These are phyloP conservation scores for Scrobipalpa costella DNA, from an alignment of 2,888 invertebrate species.

Conservation along the genomic window DNA sequence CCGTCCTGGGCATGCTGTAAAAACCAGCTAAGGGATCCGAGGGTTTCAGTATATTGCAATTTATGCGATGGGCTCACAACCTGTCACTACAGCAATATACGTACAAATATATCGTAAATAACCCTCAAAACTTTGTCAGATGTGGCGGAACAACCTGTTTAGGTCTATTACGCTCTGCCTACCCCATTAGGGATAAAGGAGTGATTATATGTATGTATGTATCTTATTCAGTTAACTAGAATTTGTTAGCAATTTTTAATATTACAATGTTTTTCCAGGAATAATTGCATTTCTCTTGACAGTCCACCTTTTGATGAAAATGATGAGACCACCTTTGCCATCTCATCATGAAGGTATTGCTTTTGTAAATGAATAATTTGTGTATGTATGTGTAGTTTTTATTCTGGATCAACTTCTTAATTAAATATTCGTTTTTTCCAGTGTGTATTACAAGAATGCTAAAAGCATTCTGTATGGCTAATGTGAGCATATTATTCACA, in stretches of 20 bases:
- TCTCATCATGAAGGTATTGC: slow-evolving; percentile 46
- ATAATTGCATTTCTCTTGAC: slow-evolving; percentile 55
- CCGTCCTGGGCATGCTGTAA: no score
- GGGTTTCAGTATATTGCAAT: no score
- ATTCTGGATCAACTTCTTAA: background rate
- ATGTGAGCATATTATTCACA: slow-evolving; percentile 81
- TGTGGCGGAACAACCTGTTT: no score
- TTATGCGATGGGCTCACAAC: no score
- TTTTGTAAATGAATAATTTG: background rate
- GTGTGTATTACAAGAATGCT: slow-evolving; percentile 59
- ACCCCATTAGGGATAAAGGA: no score
- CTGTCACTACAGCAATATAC: no score
- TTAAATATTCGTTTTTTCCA: slow-evolving; percentile 39
- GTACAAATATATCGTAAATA: no score
- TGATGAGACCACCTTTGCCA: slow-evolving; percentile 38
- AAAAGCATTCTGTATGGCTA: slow-evolving; percentile 82
- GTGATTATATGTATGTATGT: no score
- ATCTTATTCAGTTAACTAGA: no score
- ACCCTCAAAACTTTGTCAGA: no score
- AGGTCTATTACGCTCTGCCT: no score
- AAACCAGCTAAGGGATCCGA: no score
- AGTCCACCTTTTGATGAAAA: slow-evolving; percentile 51
- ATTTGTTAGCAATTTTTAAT: background rate
- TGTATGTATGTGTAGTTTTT: background rate
- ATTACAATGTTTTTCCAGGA: slow-evolving; percentile 50